Evolutionary conservation across 2,113 vertebrate species (phyloP), one percentile per base, ranked within the genome.

Genomic region (Pontoporia blainvillei): DNA sequence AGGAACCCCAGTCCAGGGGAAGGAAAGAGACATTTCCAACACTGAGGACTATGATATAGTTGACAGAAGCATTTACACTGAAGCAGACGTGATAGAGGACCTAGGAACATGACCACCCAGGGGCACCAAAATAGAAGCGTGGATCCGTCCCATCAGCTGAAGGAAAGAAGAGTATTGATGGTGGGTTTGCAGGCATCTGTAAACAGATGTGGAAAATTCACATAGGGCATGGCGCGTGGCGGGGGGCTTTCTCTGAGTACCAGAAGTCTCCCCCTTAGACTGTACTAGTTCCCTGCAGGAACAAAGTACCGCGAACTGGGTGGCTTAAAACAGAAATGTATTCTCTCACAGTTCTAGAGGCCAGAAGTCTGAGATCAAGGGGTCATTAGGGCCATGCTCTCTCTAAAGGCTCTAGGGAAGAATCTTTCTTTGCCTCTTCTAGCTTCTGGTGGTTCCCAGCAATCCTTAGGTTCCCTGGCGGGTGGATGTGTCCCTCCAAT

Each of bases 181-280:
- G 57, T 8, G 34, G 69, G 39, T 34, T 39, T 64, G 66, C 44
- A 44, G 34, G 31, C 5, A 25, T 12, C 82, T 44, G 6, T 4
- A 36, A 21, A n/a, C 18, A 69, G 82, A 39, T 1, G 6, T 15
- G 41, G 36, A 83, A 78, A 78, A 23, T 20, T 12, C 11, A 1
- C 6, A 3, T 0, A 29, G 8, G 6, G 12, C 36, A 18, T 59
- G 7, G 8, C 21, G 0, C 20, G 41, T 2, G 12, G 57, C 0
- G 6, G 54, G 15, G 69, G 31, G 15, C 20, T 76, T 91, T 86
- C n/a, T 76, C 39, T 7, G 13, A 87, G 36, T 1, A 21, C 18
- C 72, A 61, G 52, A 49, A 20, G 12, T 31, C 6, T 31, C 29
- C 44, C 8, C 49, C 13, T 25, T 7, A 76, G 61, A 67, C 3